These are phyloP conservation scores for Lacanobia oleracea DNA, from an alignment of 2,888 invertebrate species.

Conservation along the genomic window DNA sequence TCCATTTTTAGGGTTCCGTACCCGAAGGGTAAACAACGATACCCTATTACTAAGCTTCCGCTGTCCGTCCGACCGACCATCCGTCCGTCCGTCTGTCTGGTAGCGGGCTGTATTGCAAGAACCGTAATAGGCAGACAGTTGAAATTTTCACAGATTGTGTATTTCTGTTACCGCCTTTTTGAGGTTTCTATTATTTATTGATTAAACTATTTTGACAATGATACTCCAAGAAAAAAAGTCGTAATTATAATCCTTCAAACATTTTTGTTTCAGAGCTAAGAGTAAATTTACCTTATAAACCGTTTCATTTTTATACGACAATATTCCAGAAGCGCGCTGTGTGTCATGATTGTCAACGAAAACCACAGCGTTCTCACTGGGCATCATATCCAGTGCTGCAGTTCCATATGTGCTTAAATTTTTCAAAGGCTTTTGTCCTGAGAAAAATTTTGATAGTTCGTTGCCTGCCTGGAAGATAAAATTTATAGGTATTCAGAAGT, in stretches of 20 bases:
- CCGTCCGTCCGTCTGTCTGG: too few species aligned
- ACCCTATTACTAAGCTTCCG: too few species aligned
- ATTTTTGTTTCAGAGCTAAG: not conserved
- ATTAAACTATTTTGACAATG: not conserved
- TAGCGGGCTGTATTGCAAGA: too few species aligned
- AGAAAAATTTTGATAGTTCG: constrained; percentile 90
- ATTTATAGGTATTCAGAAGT: not conserved
- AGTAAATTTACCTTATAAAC: constrained; percentile 91
- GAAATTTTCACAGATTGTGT: too few species aligned
- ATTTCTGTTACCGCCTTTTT: too few species aligned
- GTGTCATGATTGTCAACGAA: constrained; percentile 98
- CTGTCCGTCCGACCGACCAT: too few species aligned
- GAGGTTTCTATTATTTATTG: not conserved
- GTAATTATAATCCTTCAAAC: not conserved
- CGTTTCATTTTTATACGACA: constrained; percentile 93
- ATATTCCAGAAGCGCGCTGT: constrained; percentile 92
- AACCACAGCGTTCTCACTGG: constrained; percentile 91
- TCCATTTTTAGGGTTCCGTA: too few species aligned
- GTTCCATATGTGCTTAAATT: constrained; percentile 83
- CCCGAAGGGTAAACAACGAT: too few species aligned
- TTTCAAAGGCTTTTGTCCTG: constrained; percentile 90
- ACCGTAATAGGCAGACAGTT: too few species aligned
- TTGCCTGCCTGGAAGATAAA: constrained; percentile 78
- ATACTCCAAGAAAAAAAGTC: too few species aligned
- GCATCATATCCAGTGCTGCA: constrained; percentile 86